Evolutionary conservation across 2,888 invertebrate genomes (phyloP).

Genomic region (Luffia ferchaultella): DNA sequence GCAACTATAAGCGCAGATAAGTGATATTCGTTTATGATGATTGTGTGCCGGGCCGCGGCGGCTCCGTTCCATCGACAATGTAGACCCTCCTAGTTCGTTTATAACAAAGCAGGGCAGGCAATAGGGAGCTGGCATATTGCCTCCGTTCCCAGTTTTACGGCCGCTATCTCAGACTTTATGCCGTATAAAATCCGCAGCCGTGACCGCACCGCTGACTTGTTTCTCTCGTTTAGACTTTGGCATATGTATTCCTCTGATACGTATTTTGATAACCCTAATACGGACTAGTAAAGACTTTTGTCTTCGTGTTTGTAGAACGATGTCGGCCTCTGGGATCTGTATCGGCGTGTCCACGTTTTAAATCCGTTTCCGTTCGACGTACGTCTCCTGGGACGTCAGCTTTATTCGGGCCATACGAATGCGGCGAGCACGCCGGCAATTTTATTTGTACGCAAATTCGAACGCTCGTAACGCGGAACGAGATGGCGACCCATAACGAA

Average conservation of each 20-base stretch:
- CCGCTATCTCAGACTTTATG: conserved; percentile 53
- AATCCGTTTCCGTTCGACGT: conserved; percentile 27
- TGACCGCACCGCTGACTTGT: background rate
- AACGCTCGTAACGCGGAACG: conserved; percentile 39
- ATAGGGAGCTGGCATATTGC: conserved; percentile 52
- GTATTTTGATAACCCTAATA: too few relatives aligned
- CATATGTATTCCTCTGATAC: too few relatives aligned
- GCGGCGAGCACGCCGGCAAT: conserved; percentile 31
- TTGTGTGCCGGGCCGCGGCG: background rate
- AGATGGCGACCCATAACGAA: conserved; percentile 38
- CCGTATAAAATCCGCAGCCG: conserved; percentile 48
- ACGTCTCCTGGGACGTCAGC: conserved; percentile 29
- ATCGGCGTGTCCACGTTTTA: conserved; percentile 42
- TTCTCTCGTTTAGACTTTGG: too few relatives aligned
- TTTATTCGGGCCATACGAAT: conserved; percentile 16
- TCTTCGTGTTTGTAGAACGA: too few relatives aligned
- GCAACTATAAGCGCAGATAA: background rate
- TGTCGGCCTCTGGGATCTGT: too few relatives aligned
- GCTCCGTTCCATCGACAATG: conserved; percentile 23
- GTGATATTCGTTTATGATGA: background rate
- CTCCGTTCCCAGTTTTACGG: conserved; percentile 49
- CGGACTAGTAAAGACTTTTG: too few relatives aligned
- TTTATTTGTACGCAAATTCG: conserved; percentile 55
- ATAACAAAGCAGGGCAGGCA: conserved; percentile 48
- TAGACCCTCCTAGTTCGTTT: conserved; percentile 36